Percentiles rank a stretch among this genome's conserved stretches.
Evolutionary conservation across 2,797 vertebrate species (phyloP).

Genomic region (Silurus aristotelis): DNA sequence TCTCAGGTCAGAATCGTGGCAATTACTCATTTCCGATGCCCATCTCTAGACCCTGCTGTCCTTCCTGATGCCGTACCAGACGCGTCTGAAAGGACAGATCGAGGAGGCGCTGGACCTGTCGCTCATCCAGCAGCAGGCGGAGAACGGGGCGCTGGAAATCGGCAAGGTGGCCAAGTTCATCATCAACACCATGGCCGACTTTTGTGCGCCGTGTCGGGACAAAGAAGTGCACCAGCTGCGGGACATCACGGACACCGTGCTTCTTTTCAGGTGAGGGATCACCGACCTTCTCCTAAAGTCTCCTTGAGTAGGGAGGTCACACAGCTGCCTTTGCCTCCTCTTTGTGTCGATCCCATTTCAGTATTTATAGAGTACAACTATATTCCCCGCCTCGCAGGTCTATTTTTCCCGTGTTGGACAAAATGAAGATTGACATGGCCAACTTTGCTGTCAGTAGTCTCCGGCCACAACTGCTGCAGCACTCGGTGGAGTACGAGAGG

Average conservation of each 20-base stretch:
- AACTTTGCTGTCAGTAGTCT: conserved; percentile 93
- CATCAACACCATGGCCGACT: conserved; percentile 89
- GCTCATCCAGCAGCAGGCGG: conserved; percentile 93
- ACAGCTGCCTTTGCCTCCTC: not conserved
- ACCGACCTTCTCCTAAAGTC: not conserved
- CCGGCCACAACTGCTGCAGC: conserved; percentile 92
- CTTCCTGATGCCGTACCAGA: conserved; percentile 87
- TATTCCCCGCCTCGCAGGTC: conserved; percentile 71
- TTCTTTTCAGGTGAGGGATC: conserved; percentile 84
- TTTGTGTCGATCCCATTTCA: not conserved
- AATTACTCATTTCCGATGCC: not conserved
- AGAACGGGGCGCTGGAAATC: conserved; percentile 89
- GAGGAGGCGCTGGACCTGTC: conserved; percentile 89
- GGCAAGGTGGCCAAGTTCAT: conserved; percentile 85
- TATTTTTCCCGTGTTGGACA: conserved; percentile 90
- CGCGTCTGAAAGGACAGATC: conserved; percentile 83
- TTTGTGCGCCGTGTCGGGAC: conserved; percentile 91
- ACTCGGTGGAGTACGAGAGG: conserved; percentile 94
- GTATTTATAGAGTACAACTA: not conserved
- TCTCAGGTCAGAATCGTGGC: not conserved
- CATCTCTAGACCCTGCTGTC: conserved; percentile 81
- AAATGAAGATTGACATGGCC: conserved; percentile 98
- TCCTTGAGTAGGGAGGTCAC: not conserved
- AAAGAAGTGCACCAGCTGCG: conserved; percentile 85
- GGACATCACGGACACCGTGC: conserved; percentile 83